Evolutionary conservation across 2,113 vertebrate genomes (phyloP), one percentile per base, ranked within the genome.

Genomic region (Erinaceus europaeus): DNA sequence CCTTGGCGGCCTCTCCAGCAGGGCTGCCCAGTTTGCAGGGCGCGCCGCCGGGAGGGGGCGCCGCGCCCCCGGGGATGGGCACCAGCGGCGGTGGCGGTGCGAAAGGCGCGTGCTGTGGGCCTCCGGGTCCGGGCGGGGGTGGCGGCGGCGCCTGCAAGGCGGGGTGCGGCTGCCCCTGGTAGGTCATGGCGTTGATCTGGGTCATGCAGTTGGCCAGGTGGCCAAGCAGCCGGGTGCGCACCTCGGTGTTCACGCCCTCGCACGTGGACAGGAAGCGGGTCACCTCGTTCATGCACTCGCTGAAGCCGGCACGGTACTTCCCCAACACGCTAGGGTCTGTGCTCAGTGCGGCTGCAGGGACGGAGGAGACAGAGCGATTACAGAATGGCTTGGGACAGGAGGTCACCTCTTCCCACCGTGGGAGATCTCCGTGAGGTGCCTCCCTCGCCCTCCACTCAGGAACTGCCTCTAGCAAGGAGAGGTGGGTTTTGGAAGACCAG

Each of bases 131-230:
- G 0, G 97, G 96, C 38, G 97, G 97, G 48, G 96, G 97, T 27
- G 95, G 90, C 9, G 96, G 91, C 34, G 97, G 84, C 0, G 98
- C 97, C 95, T 98, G 98, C 0, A 98, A 97, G 38, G 97, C 91
- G 53, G 98, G 98, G 46, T 98, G 98, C 0, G 98, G 98, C 90
- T 98, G 98, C 1, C 98, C 97, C 0, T 98, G 98, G 94, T 98
- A 99, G 97, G 99, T 99, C 98, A 99, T 98, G 86, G 99, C 98
- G 96, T 99, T 99, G 97, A 99, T 99, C 97, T 99, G 99, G 79
- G 98, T 98, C 98, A 99, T 99, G 97, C 99, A 99, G 98, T 97
- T 98, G 95, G 99, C 98, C 95, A 99, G 95, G 97, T 99, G 99
- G 74, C 99, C 98, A 69, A 99, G 98, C 67, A 99, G 98, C 67